Percentiles rank a stretch among this genome's conserved stretches.
These are phyloP conservation scores for Cygnus olor DNA, from an alignment of 2,797 vertebrate genomes.

Conservation along the genomic window DNA sequence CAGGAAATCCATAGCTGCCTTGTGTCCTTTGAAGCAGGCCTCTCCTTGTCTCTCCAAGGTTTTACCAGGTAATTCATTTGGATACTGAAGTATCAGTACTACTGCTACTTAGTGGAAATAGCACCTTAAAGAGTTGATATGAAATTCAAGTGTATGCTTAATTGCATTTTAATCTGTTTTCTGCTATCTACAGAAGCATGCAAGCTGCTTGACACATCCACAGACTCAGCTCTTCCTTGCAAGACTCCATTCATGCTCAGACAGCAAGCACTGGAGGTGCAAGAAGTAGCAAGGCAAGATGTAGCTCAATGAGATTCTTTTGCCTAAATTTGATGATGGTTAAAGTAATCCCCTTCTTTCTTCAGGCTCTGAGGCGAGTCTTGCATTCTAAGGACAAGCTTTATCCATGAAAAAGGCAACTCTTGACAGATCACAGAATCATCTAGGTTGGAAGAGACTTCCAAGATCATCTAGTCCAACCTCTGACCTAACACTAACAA, in stretches of 20 bases:
- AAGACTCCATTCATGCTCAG: not conserved
- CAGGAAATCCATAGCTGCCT: not conserved
- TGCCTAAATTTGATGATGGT: not conserved
- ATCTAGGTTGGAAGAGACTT: too few species aligned
- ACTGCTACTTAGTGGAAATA: constrained; percentile 5
- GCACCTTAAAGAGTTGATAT: constrained; percentile 34
- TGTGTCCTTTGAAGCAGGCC: not conserved
- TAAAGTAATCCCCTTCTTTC: not conserved
- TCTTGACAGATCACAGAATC: not conserved
- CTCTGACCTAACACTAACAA: too few species aligned
- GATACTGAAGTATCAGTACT: not conserved
- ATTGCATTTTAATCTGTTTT: constrained; percentile 60
- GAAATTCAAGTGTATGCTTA: constrained; percentile 43
- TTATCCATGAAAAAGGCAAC: not conserved
- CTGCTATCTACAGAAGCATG: not conserved
- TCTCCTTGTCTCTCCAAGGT: not conserved
- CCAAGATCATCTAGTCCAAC: too few species aligned
- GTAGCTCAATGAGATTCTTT: not conserved
- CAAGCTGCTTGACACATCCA: not conserved
- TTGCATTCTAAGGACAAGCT: not conserved
- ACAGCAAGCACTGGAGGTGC: not conserved
- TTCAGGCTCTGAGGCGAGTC: not conserved
- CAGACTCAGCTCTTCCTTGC: not conserved
- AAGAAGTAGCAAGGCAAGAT: not conserved
- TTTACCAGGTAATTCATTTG: not conserved